phyloP scores from a whole-genome alignment of 2,797 vertebrate species.

The Sciaenops ocellatus region DNA sequence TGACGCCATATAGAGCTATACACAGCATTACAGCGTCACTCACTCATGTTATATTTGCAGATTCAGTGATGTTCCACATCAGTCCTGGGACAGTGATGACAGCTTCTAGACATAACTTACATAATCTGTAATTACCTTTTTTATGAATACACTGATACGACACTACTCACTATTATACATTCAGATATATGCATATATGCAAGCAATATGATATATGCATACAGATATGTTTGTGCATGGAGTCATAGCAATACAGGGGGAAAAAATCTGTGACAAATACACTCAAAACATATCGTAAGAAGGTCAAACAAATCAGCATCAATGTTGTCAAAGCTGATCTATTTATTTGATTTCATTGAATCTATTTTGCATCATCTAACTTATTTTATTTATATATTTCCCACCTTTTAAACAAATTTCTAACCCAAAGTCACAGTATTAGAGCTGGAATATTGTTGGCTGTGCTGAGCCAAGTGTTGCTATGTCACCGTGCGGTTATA shows the following conservation, averaged over 20 bases:
- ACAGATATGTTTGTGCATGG: background rate
- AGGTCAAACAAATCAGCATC: background rate
- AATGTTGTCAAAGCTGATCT: background rate
- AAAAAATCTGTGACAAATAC: background rate
- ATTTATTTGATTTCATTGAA: too few species aligned
- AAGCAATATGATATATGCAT: background rate
- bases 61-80: slow-evolving; percentile 15
- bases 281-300: background rate
- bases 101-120: background rate
- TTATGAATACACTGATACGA: background rate
- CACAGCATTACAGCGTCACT: background rate
- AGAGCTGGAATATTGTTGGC: background rate
- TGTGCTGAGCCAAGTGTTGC: background rate
- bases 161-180: too few species aligned
- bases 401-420: too few species aligned
- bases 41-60: slow-evolving; percentile 15
- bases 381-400: too few species aligned
- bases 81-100: background rate
- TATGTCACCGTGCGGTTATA: background rate
- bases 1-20: slow-evolving; percentile 12
- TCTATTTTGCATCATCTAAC: background rate
- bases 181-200: too few species aligned
- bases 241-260: background rate
- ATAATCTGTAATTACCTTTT: background rate
- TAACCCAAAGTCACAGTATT: too few species aligned